These are phyloP conservation scores for Glyphotaelius pellucidus DNA, from an alignment of 2,888 invertebrate genomes.

Conservation along the genomic window DNA sequence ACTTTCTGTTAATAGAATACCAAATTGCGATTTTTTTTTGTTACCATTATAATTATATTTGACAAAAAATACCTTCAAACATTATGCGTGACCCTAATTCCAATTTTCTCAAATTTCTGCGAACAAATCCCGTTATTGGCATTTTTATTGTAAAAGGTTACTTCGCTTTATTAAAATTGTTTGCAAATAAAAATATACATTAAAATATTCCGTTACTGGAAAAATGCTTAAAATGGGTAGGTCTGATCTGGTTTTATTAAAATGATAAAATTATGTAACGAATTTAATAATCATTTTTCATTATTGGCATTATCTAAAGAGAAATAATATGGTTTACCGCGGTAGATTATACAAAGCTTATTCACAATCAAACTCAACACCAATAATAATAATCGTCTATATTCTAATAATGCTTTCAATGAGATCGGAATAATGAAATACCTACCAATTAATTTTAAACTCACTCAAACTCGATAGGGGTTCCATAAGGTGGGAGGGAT, in stretches of 20 bases:
- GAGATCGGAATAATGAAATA: not conserved
- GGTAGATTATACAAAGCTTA: not conserved
- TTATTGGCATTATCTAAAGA: not conserved
- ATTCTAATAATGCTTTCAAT: not conserved
- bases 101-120: not conserved
- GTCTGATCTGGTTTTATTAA: too few species aligned
- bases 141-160: not conserved
- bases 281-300: not conserved
- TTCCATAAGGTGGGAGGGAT: not conserved
- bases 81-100: not conserved
- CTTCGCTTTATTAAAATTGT: too few species aligned
- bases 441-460: constrained; percentile 10
- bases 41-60: too few species aligned
- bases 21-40: too few species aligned
- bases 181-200: too few species aligned
- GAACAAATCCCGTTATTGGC: not conserved
- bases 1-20: too few species aligned
- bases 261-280: too few species aligned
- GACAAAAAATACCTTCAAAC: not conserved
- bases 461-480: not conserved
- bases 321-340: not conserved
- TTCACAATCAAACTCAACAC: not conserved
- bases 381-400: not conserved
- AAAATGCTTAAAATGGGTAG: too few species aligned
- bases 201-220: too few species aligned